Evolutionary conservation across 2,888 invertebrate species (phyloP).

Genomic region (Andrena hattorfiana): DNA sequence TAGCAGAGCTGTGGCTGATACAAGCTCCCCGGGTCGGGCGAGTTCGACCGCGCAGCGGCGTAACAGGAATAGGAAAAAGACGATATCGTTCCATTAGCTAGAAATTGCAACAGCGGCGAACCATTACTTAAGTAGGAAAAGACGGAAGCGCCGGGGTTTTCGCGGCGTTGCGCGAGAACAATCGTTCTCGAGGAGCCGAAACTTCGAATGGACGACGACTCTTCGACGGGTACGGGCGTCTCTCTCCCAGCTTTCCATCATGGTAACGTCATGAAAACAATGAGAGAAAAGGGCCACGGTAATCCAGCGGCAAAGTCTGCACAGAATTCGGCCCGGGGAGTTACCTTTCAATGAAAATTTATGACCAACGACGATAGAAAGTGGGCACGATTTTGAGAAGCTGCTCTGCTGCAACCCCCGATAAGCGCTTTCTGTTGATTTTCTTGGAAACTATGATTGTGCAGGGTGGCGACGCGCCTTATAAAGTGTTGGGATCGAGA

Average conservation of each 20-base stretch:
- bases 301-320: conserved; percentile 47
- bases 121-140: conserved; percentile 48
- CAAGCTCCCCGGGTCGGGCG: background rate
- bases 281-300: conserved; percentile 57
- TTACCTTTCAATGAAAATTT: conserved; percentile 55
- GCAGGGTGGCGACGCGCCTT: background rate
- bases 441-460: conserved; percentile 7
- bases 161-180: conserved; percentile 40
- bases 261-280: conserved; percentile 62
- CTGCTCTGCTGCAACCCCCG: background rate
- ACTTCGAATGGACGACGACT: conserved; percentile 43
- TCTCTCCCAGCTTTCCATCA: conserved; percentile 35
- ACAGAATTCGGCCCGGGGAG: background rate
- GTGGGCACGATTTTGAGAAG: conserved; percentile 30
- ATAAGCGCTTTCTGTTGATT: conserved; percentile 35
- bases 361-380: conserved; percentile 26
- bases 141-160: conserved; percentile 20
- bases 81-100: conserved; percentile 51
- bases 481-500: background rate
- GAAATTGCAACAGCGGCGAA: conserved; percentile 28
- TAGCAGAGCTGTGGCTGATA: background rate
- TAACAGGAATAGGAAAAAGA: conserved; percentile 26
- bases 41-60: conserved; percentile 24
- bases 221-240: conserved; percentile 15
- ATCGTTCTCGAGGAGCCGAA: conserved; percentile 38